Evolutionary conservation across 2,888 invertebrate species (phyloP), one percentile per base, ranked within the genome.

Genomic region (Carpatolechia fugitivella): DNA sequence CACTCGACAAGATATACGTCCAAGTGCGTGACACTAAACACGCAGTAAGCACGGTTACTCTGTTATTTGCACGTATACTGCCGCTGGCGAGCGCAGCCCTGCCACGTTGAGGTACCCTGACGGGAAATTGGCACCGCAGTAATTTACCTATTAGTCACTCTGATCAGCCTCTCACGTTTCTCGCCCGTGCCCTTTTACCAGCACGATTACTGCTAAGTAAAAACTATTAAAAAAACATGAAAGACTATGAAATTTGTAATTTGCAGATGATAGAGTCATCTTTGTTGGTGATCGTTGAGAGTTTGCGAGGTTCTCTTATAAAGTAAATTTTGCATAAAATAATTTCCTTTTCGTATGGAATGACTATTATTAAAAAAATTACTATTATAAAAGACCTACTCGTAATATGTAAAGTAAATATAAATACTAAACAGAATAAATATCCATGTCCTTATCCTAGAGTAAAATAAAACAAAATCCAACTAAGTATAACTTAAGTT

Each of bases 71-170:
- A 20, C 40, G 55, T 61, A 55, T 63, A 65, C 68, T 64, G 65
- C 62, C 55, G 18, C 50, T 38, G 59, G 62, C 24, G 6, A 24
- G 6, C 24, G 3, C 6, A 24, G 24, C 24, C 24, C 24, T 24
- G 63, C 60, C 59, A 54, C 60, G 62, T 54, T 57, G 56, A 61
- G 48, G 60, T 61, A 61, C n/a, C 13, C 56, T 54, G 56, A 56
- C 56, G 51, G 10, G 38, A 56, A 58, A 58, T 58, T 69, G 68
- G 64, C 64, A 61, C 66, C 62, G 60, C 56, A 56, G 70, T 72
- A 76, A 76, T 81, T 79, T 71, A 64, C 76, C 75, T 78, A 79
- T 81, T 78, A 81, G 72, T 74, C 68, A 65, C 70, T 70, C 63
- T 66, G 69, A 76, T 72, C 69, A 69, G 65, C 63, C 70, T 66